Evolutionary conservation across 2,888 invertebrate genomes (phyloP).

Genomic region (Adelphocoris suturalis): DNA sequence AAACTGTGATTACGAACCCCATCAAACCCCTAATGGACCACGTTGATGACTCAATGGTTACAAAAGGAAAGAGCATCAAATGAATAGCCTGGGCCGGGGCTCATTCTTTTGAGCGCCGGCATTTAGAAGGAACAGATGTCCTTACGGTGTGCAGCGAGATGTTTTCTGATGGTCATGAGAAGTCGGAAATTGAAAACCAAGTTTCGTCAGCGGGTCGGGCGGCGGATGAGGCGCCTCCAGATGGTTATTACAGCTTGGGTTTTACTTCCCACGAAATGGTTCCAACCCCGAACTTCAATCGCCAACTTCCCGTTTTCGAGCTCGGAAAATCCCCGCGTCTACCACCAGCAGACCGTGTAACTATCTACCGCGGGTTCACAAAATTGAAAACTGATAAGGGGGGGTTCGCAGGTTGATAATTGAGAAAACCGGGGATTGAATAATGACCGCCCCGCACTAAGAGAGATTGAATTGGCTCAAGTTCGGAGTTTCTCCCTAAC

Average conservation of each 20-base stretch:
- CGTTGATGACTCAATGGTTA: constrained; percentile 32
- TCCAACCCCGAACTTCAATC: constrained; percentile 15
- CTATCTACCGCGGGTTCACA: not conserved
- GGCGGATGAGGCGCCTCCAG: not conserved
- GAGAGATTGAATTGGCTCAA: too few relatives aligned
- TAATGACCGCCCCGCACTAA: too few relatives aligned
- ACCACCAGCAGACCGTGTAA: not conserved
- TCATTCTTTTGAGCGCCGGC: constrained; percentile 27
- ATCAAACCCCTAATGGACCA: constrained; percentile 39
- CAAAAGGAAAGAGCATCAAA: constrained; percentile 27
- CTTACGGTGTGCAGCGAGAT: not conserved
- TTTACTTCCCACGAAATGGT: constrained; percentile 25
- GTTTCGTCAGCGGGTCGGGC: constrained; percentile 41
- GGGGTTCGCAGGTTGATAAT: too few relatives aligned
- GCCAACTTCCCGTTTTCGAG: not conserved
- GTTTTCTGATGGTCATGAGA: constrained; percentile 46
- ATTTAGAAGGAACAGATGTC: constrained; percentile 52
- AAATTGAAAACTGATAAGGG: not conserved
- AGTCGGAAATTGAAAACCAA: constrained; percentile 51
- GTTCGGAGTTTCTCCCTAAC: too few relatives aligned
- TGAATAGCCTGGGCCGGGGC: not conserved
- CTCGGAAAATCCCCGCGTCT: not conserved
- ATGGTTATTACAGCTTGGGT: constrained; percentile 39
- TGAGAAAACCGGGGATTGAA: too few relatives aligned
- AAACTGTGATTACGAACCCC: constrained; percentile 39